Evolutionary conservation across 2,888 invertebrate genomes (phyloP).

Genomic region (Sympetrum striolatum): DNA sequence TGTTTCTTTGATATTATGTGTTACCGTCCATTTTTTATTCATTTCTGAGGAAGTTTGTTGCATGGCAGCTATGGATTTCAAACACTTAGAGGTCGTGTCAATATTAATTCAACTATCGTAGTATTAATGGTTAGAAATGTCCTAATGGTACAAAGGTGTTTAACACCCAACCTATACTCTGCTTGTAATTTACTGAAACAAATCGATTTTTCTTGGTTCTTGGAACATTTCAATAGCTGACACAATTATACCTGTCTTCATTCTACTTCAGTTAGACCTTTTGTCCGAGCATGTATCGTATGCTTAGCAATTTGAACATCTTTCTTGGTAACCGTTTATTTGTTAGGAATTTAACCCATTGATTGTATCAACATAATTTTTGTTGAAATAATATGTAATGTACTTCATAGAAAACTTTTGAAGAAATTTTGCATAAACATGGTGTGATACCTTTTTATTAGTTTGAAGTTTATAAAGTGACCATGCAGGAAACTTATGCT

Average conservation of each 20-base stretch:
- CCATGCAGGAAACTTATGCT: background rate
- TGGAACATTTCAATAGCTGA: background rate
- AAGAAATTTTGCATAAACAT: background rate
- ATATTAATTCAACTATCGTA: background rate
- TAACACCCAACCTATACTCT: constrained; percentile 19
- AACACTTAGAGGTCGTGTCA: background rate
- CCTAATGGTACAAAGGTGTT: constrained; percentile 41
- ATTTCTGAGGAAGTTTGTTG: constrained; percentile 10
- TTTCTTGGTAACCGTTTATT: background rate
- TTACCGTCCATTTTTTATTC: constrained; percentile 38
- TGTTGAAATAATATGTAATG: background rate
- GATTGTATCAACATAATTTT: background rate
- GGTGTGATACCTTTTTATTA: background rate
- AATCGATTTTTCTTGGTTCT: background rate
- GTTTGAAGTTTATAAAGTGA: background rate
- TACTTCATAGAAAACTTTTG: background rate
- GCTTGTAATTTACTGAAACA: background rate
- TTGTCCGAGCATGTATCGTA: background rate
- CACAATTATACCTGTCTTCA: background rate
- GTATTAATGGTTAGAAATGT: constrained; percentile 25
- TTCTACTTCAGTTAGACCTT: background rate
- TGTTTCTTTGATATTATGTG: constrained; percentile 14
- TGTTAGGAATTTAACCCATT: background rate
- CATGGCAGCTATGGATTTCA: constrained; percentile 11
- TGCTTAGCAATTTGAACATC: background rate